phyloP scores from a whole-genome alignment of 92 coral and sea anemone genomes.

The Actinostola sp. region DNA sequence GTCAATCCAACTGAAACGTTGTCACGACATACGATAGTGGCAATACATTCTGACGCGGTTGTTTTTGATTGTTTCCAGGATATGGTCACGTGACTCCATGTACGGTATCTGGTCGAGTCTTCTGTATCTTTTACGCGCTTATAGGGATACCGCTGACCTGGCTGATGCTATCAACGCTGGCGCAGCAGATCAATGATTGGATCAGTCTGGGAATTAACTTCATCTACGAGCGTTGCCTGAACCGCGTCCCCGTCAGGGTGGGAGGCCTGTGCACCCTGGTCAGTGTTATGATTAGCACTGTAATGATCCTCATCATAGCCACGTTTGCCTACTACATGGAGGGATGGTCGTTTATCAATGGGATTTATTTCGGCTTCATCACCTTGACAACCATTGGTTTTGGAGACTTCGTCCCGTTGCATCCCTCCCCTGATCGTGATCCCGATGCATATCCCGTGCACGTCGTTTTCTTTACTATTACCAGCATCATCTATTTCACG shows the following conservation, averaged over 20 bases:
- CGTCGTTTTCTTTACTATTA: conserved; percentile 84
- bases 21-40: too few species aligned
- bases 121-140: conserved; percentile 92
- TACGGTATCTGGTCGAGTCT: conserved; percentile 84
- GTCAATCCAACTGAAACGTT: too few species aligned
- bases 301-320: conserved; percentile 88
- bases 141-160: conserved; percentile 99
- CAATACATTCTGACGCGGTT: not conserved
- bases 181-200: conserved; percentile 76
- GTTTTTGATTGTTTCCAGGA: conserved; percentile 40
- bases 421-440: conserved; percentile 90
- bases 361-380: conserved; percentile 94
- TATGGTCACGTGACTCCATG: conserved; percentile 99
- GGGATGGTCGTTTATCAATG: conserved; percentile 92
- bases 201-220: conserved; percentile 56
- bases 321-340: conserved; percentile 81
- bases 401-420: conserved; percentile 99
- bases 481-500: conserved; percentile 92
- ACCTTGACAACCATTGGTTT: conserved; percentile 98
- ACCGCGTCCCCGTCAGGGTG: conserved; percentile 60
- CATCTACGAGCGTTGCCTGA: conserved; percentile 56
- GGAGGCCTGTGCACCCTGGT: conserved; percentile 70
- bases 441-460: conserved; percentile 81
- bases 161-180: conserved; percentile 95
- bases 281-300: conserved; percentile 61